phyloP scores from a whole-genome alignment of 2,888 invertebrate genomes.

The Temnothorax unifasciatus region DNA sequence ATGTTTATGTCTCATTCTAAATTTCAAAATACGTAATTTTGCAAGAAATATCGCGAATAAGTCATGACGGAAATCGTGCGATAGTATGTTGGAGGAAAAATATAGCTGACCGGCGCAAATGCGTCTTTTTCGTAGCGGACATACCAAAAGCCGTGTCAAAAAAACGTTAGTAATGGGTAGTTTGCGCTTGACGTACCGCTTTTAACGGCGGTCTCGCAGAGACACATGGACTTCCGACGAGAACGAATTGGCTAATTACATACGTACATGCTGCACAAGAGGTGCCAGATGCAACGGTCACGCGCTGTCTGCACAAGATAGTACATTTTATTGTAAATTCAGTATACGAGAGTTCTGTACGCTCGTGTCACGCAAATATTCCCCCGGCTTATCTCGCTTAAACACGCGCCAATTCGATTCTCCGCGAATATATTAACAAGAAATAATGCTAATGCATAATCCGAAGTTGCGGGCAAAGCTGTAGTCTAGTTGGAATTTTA shows the following conservation, averaged over 20 bases:
- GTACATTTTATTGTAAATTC: slow-evolving; percentile 57
- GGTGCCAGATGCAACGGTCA: slow-evolving; percentile 66
- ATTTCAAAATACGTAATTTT: background rate
- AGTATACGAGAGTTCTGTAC: slow-evolving; percentile 36
- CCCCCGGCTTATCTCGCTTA: slow-evolving; percentile 23
- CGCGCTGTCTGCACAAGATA: slow-evolving; percentile 50
- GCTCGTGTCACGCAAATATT: slow-evolving; percentile 59
- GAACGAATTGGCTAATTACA: slow-evolving; percentile 68
- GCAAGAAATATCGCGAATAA: background rate
- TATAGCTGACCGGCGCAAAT: slow-evolving; percentile 35
- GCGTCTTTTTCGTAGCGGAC: slow-evolving; percentile 33
- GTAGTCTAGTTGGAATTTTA: background rate
- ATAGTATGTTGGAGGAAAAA: slow-evolving; percentile 15
- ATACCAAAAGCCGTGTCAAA: slow-evolving; percentile 31
- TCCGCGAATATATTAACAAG: slow-evolving; percentile 4
- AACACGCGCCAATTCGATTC: slow-evolving; percentile 62
- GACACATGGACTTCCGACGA: slow-evolving; percentile 68
- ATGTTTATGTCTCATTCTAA: background rate
- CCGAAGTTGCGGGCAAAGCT: background rate
- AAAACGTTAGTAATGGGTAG: slow-evolving; percentile 49
- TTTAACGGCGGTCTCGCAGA: slow-evolving; percentile 54
- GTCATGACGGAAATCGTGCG: background rate
- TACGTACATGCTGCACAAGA: slow-evolving; percentile 48
- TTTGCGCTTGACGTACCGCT: slow-evolving; percentile 49
- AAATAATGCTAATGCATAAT: background rate